These are phyloP conservation scores for Chymomyza caudatula DNA, from an alignment of 2,888 invertebrate genomes.

Conservation along the genomic window DNA sequence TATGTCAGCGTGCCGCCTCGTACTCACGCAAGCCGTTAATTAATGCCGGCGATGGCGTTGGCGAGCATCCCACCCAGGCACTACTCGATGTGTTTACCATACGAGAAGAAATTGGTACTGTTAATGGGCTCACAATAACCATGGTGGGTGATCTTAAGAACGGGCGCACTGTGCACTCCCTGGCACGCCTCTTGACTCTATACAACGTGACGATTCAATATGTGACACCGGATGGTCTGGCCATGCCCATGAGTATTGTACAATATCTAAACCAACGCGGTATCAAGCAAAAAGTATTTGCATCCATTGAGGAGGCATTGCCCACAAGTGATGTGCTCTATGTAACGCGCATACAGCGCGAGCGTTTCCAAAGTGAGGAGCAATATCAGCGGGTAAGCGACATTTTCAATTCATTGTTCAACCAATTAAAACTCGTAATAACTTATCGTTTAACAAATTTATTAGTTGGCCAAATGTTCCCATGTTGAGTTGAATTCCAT, in stretches of 20 bases:
- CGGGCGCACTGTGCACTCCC: constrained; percentile 98
- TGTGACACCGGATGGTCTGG: constrained; percentile 90
- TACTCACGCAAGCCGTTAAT: constrained; percentile 93
- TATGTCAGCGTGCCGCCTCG: constrained; percentile 86
- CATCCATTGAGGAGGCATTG: constrained; percentile 89
- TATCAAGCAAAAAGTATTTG: constrained; percentile 82
- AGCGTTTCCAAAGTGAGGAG: constrained; percentile 89
- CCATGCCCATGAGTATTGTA: constrained; percentile 93
- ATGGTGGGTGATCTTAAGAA: constrained; percentile 99
- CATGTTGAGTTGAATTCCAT: too few species aligned
- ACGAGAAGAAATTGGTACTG: constrained; percentile 98
- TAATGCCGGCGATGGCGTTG: constrained; percentile 98
- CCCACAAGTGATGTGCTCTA: constrained; percentile 97
- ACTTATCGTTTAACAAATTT: too few species aligned
- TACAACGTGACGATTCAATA: constrained; percentile 96
- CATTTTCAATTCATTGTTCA: too few species aligned
- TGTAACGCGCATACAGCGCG: constrained; percentile 98
- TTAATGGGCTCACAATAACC: constrained; percentile 97
- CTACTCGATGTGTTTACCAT: constrained; percentile 98
- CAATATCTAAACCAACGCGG: constrained; percentile 89
- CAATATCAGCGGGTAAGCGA: constrained; percentile 89
- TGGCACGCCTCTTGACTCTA: constrained; percentile 93
- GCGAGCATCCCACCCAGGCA: constrained; percentile 99
- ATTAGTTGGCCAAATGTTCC: too few species aligned
- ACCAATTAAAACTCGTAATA: too few species aligned